Evolutionary conservation across 2,888 invertebrate genomes (phyloP).

Genomic region (Asteroscopus sphinx): DNA sequence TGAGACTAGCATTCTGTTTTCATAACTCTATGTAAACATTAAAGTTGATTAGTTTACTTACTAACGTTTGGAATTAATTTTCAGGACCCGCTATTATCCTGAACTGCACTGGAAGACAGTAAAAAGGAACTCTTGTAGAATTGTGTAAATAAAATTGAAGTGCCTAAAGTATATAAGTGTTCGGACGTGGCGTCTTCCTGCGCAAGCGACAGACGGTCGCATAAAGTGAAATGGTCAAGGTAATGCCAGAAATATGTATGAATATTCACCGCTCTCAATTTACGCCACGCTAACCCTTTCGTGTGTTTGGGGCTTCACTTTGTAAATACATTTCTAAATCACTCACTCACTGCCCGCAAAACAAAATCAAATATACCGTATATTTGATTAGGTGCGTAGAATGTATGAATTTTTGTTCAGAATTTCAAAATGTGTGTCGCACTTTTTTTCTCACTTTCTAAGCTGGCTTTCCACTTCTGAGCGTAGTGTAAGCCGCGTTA

Average conservation of each 20-base stretch:
- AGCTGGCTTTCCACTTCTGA: slow-evolving; percentile 50
- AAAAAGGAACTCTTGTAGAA: slow-evolving; percentile 74
- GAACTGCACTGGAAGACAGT: slow-evolving; percentile 82
- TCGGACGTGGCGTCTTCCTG: slow-evolving; percentile 71
- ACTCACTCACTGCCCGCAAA: slow-evolving; percentile 74
- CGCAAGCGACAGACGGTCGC: slow-evolving; percentile 76
- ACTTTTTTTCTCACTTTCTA: slow-evolving; percentile 57
- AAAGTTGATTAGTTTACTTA: slow-evolving; percentile 63
- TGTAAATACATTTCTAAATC: slow-evolving; percentile 85
- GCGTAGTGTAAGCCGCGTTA: slow-evolving; percentile 41
- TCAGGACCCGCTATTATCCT: slow-evolving; percentile 85
- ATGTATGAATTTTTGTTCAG: slow-evolving; percentile 68
- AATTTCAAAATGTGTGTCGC: slow-evolving; percentile 72
- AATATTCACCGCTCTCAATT: slow-evolving; percentile 83
- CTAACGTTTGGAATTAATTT: slow-evolving; percentile 78
- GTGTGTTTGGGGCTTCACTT: slow-evolving; percentile 83
- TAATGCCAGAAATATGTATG: slow-evolving; percentile 81
- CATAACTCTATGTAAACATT: slow-evolving; percentile 48
- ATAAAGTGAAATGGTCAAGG: slow-evolving; percentile 89
- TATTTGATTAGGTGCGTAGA: slow-evolving; percentile 66
- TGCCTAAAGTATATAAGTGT: slow-evolving; percentile 74
- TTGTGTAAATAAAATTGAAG: slow-evolving; percentile 75
- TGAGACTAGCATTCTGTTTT: slow-evolving; percentile 47
- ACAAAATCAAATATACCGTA: slow-evolving; percentile 72
- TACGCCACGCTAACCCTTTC: slow-evolving; percentile 85